Evolutionary conservation across 2,888 invertebrate species (phyloP).

Genomic region (Drosophila siamana): DNA sequence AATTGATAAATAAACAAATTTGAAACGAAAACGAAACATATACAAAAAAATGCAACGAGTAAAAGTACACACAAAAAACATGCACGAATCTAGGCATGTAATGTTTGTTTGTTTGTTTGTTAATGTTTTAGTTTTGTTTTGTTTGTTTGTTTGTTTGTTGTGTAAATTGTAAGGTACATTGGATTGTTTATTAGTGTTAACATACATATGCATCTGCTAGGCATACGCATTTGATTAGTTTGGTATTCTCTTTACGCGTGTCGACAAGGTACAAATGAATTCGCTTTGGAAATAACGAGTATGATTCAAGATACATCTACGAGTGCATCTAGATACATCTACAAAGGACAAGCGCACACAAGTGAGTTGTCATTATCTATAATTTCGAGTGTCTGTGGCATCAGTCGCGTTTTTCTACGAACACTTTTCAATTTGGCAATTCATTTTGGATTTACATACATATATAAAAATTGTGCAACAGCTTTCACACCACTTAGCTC

Average conservation of each 20-base stretch:
- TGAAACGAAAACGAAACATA: conserved; percentile 11
- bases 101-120: conserved; percentile 8
- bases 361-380: conserved; percentile 13
- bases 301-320: conserved; percentile 45
- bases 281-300: conserved; percentile 32
- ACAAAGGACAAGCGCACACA: conserved; percentile 40
- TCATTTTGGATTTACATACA: conserved; percentile 27
- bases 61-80: conserved; percentile 2
- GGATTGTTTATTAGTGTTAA: conserved; percentile 72
- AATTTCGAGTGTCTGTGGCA: conserved; percentile 49
- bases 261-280: conserved; percentile 60
- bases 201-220: conserved; percentile 34
- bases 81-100: conserved; percentile 6
- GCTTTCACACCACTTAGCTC: conserved; percentile 28
- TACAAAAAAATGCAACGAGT: conserved; percentile 9
- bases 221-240: conserved; percentile 51
- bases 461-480: conserved; percentile 28
- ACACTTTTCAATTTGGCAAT: conserved; percentile 60
- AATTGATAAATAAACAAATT: conserved; percentile 32
- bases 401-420: conserved; percentile 53
- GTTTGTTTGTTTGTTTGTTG: conserved; percentile 27
- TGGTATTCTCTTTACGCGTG: conserved; percentile 20
- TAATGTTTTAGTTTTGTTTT: too few relatives aligned
- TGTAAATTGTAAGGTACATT: conserved; percentile 71
- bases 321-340: conserved; percentile 27